Percentiles rank a stretch among this genome's conserved stretches.
These are phyloP conservation scores for Escarpia spicata DNA, from an alignment of 2,888 invertebrate species.

Conservation along the genomic window DNA sequence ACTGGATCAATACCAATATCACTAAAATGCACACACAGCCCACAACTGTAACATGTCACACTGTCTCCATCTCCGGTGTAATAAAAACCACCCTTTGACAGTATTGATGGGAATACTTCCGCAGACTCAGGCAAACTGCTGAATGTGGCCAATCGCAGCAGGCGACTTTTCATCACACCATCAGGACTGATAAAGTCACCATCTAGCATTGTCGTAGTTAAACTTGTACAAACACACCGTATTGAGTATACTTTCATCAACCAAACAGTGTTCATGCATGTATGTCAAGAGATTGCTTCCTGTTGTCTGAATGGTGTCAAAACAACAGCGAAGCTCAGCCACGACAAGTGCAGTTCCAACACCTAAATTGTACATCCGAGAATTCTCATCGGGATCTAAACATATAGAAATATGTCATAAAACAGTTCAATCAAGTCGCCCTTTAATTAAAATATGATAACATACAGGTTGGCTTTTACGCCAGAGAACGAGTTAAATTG, in stretches of 20 bases:
- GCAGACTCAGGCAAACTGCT: neutral
- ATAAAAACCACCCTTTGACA: neutral
- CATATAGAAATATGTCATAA: neutral
- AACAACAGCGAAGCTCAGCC: neutral
- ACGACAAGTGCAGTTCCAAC: neutral
- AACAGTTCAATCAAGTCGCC: neutral
- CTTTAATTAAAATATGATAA: too few relatives aligned
- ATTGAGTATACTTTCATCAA: neutral
- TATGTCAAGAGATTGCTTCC: neutral
- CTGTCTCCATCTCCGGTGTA: neutral
- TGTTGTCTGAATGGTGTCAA: neutral
- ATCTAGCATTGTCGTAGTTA: neutral
- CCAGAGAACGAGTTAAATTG: too few relatives aligned
- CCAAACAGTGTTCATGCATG: neutral
- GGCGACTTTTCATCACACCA: neutral
- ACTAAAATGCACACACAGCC: neutral
- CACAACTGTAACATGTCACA: neutral
- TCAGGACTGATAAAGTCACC: neutral
- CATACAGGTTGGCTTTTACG: too few relatives aligned
- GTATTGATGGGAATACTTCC: neutral
- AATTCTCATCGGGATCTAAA: neutral
- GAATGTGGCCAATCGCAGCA: neutral
- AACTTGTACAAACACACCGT: neutral
- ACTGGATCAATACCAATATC: neutral
- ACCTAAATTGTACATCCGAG: neutral